A percentile compares a stretch with the other conserved stretches of the same genome.
Evolutionary conservation across 1,140 invertebrate genomes (phyloP).

Genomic region (Procambarus virginalis): DNA sequence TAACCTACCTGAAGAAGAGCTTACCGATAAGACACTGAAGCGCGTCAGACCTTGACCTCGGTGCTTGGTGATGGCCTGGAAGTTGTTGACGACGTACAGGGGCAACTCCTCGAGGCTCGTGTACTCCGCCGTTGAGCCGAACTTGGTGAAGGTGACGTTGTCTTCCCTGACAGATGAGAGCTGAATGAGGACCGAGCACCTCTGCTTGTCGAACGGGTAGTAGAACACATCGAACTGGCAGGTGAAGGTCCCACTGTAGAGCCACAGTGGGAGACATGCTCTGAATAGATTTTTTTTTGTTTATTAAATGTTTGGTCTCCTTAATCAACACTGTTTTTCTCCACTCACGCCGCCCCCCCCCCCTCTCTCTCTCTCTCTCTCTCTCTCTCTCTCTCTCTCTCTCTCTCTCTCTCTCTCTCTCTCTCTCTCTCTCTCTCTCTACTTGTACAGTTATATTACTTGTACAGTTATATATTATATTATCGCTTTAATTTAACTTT

Average conservation of each 20-base stretch:
- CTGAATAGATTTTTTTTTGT: background rate
- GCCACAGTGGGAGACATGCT: background rate
- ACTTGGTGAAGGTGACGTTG: slow-evolving; percentile 13
- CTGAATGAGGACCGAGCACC: slow-evolving; percentile 39
- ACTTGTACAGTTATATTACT: no score
- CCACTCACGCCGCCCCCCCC: no score
- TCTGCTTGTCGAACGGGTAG: slow-evolving; percentile 60
- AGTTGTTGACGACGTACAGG: slow-evolving; percentile 21
- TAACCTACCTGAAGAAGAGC: background rate
- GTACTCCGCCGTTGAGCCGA: slow-evolving; percentile 4
- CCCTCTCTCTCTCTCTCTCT: background rate
- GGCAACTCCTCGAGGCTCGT: slow-evolving; percentile 18
- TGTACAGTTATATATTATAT: no score
- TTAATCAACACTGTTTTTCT: background rate
- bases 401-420: slow-evolving; percentile 8
- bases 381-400: slow-evolving; percentile 16
- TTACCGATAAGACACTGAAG: slow-evolving; percentile 25
- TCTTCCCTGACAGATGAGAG: slow-evolving; percentile 32
- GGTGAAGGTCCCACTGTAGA: slow-evolving; percentile 53
- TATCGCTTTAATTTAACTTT: no score
- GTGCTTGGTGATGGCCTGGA: background rate
- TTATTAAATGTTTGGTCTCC: background rate
- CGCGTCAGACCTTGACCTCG: background rate
- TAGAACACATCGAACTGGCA: slow-evolving; percentile 64
- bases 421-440: no score